phyloP scores from a whole-genome alignment of 30 jellyfish, hydroid and myxozoan genomes.

The Phacellophora camtschatica region DNA sequence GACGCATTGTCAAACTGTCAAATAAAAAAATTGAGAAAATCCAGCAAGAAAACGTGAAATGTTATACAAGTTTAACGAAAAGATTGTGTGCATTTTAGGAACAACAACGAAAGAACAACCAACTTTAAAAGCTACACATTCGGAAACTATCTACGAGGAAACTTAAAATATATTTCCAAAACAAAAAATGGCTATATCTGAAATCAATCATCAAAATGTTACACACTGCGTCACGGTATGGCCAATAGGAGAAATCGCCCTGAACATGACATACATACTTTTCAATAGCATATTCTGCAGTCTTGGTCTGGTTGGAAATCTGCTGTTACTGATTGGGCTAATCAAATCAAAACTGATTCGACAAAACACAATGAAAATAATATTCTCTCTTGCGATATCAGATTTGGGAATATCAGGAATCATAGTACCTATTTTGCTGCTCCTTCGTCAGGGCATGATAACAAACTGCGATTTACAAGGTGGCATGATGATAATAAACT shows the following conservation, averaged over 20 bases:
- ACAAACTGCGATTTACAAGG: not conserved
- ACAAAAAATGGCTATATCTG: not conserved
- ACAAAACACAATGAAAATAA: constrained; percentile 41
- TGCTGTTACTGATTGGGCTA: constrained; percentile 26
- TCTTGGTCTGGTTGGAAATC: constrained; percentile 4
- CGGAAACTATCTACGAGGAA: no score
- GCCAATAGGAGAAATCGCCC: constrained; percentile 38
- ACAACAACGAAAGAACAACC: no score
- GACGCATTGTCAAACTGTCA: no score
- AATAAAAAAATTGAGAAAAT: no score
- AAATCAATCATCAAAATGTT: constrained; percentile 11
- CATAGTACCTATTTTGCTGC: constrained; percentile 3
- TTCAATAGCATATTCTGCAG: not conserved
- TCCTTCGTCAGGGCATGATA: not conserved
- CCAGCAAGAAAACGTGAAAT: no score
- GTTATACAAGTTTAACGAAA: no score
- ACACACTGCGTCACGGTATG: constrained; percentile 52
- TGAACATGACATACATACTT: not conserved
- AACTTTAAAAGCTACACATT: no score
- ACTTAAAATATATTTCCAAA: no score
- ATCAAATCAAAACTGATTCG: constrained; percentile 28
- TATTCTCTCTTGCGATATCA: constrained; percentile 37
- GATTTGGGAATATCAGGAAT: constrained; percentile 36
- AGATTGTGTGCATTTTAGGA: no score
- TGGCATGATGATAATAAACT: not conserved